A percentile compares a stretch with the other conserved stretches of the same genome.
These are phyloP conservation scores for roundworm (Caenorhabditis elegans) DNA, from an alignment of 1,140 invertebrate genomes.

Conservation along the genomic window WBcel235 BX284603.4:5035001-5035500, in stretches of 20 bases:
- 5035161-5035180: too few species aligned
- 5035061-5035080: too few species aligned
- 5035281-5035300: conserved; percentile 74
- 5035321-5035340: conserved; percentile 70
- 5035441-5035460: conserved; percentile 43
- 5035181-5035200: conserved; percentile 35
- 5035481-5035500: too few species aligned
- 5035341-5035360: conserved; percentile 73
- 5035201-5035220: conserved; percentile 72
- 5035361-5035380: conserved; percentile 71
- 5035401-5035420: conserved; percentile 71
- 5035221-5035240: conserved; percentile 70
- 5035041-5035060: too few species aligned
- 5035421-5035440: conserved; percentile 71
- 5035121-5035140: too few species aligned
- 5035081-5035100: too few species aligned
- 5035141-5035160: too few species aligned
- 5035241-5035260: conserved; percentile 72
- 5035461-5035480: too few species aligned
- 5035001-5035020: too few species aligned
- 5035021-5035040: too few species aligned
- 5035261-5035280: conserved; percentile 72
- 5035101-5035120: too few species aligned
- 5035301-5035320: conserved; percentile 71
- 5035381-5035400: conserved; percentile 72